A percentile compares a stretch with the other conserved stretches of the same genome.
Evolutionary conservation across 2,113 vertebrate genomes (phyloP).

Genomic region (Hypocryptadius cinnamomeus): DNA sequence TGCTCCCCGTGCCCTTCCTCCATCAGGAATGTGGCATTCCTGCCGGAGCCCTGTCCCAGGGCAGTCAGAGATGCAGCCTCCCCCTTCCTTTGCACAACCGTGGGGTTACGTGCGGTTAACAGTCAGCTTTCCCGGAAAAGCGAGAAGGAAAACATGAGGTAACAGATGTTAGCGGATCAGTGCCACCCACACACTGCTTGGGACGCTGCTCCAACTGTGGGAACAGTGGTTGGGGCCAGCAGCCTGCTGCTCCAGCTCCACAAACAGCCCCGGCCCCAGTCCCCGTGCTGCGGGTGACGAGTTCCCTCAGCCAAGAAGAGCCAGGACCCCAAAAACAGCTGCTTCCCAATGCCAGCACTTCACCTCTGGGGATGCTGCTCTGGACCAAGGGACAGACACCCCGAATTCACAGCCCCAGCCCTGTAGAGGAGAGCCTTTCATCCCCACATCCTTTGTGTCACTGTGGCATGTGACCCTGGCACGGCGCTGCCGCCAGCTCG

Average conservation of each 20-base stretch:
- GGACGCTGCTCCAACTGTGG: not conserved
- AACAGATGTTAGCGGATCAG: constrained; percentile 14
- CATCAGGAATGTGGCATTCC: not conserved
- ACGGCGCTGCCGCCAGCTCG: not conserved
- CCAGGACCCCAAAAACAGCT: not conserved
- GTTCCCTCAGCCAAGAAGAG: not conserved
- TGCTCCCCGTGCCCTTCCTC: not conserved
- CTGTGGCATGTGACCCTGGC: not conserved
- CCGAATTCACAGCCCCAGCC: not conserved
- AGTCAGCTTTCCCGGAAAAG: constrained; percentile 28
- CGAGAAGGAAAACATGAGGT: constrained; percentile 6
- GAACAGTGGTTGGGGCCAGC: not conserved
- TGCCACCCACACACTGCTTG: constrained; percentile 27
- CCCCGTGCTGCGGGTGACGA: not conserved
- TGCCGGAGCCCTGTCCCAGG: not conserved
- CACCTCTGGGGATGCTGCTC: not conserved
- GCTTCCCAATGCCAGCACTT: fast-evolving
- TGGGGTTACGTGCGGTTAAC: constrained; percentile 19
- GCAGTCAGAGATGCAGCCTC: not conserved
- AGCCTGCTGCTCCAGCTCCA: not conserved
- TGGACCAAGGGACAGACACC: not conserved
- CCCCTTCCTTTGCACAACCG: not conserved
- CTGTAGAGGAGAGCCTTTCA: not conserved
- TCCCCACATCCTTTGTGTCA: not conserved
- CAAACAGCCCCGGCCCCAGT: not conserved